Percentiles rank a stretch among this genome's conserved stretches.
These are phyloP conservation scores for Atethmia centrago DNA, from an alignment of 2,888 invertebrate genomes.

Conservation along the genomic window DNA sequence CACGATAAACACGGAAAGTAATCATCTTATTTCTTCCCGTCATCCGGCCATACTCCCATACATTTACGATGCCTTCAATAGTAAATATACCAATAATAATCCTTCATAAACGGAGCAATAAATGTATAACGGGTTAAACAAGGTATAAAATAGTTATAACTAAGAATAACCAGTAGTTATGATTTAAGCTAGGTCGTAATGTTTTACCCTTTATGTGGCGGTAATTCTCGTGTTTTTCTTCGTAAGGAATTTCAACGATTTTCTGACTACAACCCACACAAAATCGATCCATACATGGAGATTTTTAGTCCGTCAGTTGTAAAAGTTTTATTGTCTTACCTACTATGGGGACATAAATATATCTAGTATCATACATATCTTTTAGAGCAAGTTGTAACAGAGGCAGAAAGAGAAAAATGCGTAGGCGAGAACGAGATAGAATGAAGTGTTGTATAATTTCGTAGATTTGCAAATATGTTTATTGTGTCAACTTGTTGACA, in stretches of 20 bases:
- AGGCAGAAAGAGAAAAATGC: neutral
- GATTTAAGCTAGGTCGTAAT: slow-evolving; percentile 32
- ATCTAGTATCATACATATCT: too few relatives aligned
- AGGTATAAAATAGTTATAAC: slow-evolving; percentile 47
- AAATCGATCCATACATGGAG: neutral
- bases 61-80: slow-evolving; percentile 48
- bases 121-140: slow-evolving; percentile 45
- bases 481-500: too few relatives aligned
- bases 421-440: neutral
- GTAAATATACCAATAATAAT: slow-evolving; percentile 26
- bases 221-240: slow-evolving; percentile 1
- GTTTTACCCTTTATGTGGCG: slow-evolving; percentile 2
- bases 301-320: neutral
- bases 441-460: neutral
- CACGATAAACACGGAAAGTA: neutral
- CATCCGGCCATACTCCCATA: slow-evolving; percentile 1
- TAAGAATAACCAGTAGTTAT: slow-evolving; percentile 33
- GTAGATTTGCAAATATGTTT: neutral
- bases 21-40: slow-evolving; percentile 22
- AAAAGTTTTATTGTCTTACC: neutral
- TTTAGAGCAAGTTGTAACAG: neutral
- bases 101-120: slow-evolving; percentile 51
- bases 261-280: neutral
- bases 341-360: neutral
- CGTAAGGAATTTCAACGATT: neutral